Percentiles rank a stretch among this genome's conserved stretches.
Evolutionary conservation across 2,797 vertebrate species (phyloP).

Genomic region (Lycodopsis pacificus): DNA sequence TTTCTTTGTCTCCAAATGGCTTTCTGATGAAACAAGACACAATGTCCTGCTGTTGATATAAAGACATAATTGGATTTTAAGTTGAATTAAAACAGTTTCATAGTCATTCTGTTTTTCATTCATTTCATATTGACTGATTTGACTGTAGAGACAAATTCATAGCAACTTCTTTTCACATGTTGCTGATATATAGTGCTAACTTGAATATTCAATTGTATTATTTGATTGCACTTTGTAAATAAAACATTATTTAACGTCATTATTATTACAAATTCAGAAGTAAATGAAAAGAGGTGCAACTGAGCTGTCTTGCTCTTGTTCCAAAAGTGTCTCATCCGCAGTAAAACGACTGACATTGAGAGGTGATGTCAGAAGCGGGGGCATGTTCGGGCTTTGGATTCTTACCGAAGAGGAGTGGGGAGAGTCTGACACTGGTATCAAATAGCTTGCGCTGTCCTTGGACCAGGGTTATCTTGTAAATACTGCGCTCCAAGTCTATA

Average conservation of each 20-base stretch:
- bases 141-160: neutral
- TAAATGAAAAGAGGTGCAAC: conserved; percentile 26
- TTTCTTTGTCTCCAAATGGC: neutral
- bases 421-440: conserved; percentile 78
- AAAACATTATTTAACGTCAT: neutral
- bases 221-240: neutral
- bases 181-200: neutral
- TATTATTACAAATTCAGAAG: conserved; percentile 2
- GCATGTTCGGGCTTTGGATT: conserved; percentile 71
- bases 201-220: neutral
- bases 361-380: conserved; percentile 55
- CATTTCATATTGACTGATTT: conserved; percentile 5
- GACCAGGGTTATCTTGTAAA: conserved; percentile 83
- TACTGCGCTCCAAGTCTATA: conserved; percentile 81
- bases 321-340: conserved; percentile 34
- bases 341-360: conserved; percentile 69
- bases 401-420: conserved; percentile 66
- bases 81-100: conserved; percentile 10
- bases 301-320: conserved; percentile 26
- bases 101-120: neutral
- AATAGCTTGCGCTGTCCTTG: conserved; percentile 76
- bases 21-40: neutral
- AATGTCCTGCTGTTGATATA: neutral
- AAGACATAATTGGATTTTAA: neutral
- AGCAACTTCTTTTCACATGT: conserved; percentile 2